Conservation (phyloP, 2,113 vertebrate species). For the Amphiprion ocellaris region DNA sequence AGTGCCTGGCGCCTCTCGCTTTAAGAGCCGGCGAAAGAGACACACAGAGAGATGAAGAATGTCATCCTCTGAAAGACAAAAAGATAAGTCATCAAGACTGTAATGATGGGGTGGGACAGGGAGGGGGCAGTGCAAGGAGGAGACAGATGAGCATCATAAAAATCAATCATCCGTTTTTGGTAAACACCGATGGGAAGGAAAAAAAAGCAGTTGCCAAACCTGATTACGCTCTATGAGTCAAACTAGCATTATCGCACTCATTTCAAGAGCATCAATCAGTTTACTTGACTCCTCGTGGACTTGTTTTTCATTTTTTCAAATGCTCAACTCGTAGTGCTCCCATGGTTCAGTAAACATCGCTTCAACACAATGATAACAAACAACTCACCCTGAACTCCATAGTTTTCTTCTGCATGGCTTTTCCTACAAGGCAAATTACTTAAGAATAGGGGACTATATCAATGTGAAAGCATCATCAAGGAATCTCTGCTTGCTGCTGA, state of each 20-base stretch:
- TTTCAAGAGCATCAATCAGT: constrained; percentile 50
- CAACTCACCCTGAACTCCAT: constrained; percentile 37
- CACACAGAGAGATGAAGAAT: constrained; percentile 61
- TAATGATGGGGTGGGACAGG: constrained; percentile 66
- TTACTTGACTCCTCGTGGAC: constrained; percentile 35
- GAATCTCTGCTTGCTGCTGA: constrained; percentile 36
- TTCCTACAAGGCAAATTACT: constrained; percentile 47
- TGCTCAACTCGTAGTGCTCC: constrained; percentile 28
- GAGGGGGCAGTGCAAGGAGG: constrained; percentile 57
- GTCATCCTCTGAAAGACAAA: constrained; percentile 63
- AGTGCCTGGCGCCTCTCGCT: constrained; percentile 57
- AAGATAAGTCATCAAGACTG: constrained; percentile 67
- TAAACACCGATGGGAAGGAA: constrained; percentile 46
- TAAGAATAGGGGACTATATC: constrained; percentile 43
- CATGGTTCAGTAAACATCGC: constrained; percentile 52
- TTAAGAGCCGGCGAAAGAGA: constrained; percentile 58
- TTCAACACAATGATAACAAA: constrained; percentile 47
- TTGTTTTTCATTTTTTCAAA: constrained; percentile 45
- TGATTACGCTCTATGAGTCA: constrained; percentile 32
- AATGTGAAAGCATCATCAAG: constrained; percentile 42
- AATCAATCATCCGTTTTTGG: constrained; percentile 71
- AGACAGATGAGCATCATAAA: constrained; percentile 55
- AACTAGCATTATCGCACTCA: constrained; percentile 41
- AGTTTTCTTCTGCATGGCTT: constrained; percentile 30
- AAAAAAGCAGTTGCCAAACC: constrained; percentile 27